These are phyloP conservation scores for Neogobius melanostomus DNA, from an alignment of 2,113 vertebrate genomes.

Conservation along the genomic window DNA sequence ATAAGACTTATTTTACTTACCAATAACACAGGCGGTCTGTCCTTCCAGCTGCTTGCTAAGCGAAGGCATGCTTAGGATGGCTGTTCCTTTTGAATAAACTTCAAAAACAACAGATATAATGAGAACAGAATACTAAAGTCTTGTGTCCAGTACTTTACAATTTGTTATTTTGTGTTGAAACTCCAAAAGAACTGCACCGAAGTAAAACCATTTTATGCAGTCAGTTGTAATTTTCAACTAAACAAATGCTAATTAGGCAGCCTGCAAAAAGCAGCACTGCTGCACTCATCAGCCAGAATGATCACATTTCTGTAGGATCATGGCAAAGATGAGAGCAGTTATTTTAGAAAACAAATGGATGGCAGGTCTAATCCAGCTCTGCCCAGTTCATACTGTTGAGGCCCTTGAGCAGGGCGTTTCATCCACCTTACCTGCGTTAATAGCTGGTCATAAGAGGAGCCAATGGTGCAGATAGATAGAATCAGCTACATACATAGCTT, in stretches of 20 bases:
- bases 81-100: conserved; percentile 70
- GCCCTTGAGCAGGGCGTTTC: too few relatives aligned
- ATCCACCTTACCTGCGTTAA: too few relatives aligned
- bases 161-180: background rate
- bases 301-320: too few relatives aligned
- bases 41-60: conserved; percentile 66
- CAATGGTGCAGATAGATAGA: too few relatives aligned
- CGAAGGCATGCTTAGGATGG: conserved; percentile 68
- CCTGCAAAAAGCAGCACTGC: background rate
- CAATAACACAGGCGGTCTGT: conserved; percentile 64
- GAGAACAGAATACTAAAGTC: conserved; percentile 7
- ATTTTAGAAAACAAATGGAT: background rate
- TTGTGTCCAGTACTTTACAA: background rate
- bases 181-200: background rate
- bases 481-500: too few relatives aligned
- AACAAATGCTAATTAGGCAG: conserved; percentile 21
- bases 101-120: conserved; percentile 33
- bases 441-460: too few relatives aligned
- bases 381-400: too few relatives aligned
- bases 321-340: too few relatives aligned
- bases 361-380: too few relatives aligned
- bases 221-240: background rate
- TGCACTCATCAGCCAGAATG: too few relatives aligned
- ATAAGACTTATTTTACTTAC: conserved; percentile 55
- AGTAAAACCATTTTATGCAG: background rate